phyloP scores from a whole-genome alignment of 2,113 vertebrate genomes.

The Phocoena phocoena region DNA sequence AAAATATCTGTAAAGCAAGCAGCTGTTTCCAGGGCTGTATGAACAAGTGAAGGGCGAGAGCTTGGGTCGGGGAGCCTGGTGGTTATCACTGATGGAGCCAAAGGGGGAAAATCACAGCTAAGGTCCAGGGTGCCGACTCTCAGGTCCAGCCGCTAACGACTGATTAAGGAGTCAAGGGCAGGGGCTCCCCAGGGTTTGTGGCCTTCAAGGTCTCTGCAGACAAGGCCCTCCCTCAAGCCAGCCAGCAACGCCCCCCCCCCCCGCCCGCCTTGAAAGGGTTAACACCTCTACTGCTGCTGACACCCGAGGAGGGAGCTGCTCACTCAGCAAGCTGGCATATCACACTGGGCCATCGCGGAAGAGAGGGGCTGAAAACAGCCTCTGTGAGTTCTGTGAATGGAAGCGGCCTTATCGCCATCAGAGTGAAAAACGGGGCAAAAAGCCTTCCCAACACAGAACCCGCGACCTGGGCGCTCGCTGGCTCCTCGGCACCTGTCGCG shows the following conservation, averaged over 20 bases:
- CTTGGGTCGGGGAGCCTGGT: not conserved
- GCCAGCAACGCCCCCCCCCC: not conserved
- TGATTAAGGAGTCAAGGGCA: not conserved
- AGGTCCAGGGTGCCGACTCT: not conserved
- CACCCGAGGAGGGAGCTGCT: not conserved
- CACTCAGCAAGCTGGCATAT: not conserved
- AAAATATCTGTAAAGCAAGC: not conserved
- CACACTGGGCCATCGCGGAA: slow-evolving; percentile 31
- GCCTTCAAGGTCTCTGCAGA: not conserved
- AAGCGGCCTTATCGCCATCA: not conserved
- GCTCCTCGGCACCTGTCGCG: not conserved
- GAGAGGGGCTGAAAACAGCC: slow-evolving; percentile 4
- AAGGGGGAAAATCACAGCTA: not conserved
- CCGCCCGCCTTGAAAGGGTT: slow-evolving; percentile 2
- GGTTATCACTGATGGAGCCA: not conserved
- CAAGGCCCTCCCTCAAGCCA: no score
- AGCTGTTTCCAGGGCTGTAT: not conserved
- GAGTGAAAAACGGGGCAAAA: not conserved
- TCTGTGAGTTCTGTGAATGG: slow-evolving; percentile 43
- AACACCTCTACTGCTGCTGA: not conserved
- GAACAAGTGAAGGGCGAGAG: not conserved
- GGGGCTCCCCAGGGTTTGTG: not conserved
- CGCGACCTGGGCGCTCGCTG: accelerated
- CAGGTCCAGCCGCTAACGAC: not conserved
- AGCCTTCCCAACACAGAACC: not conserved